phyloP scores from a whole-genome alignment of 2,797 vertebrate genomes.

The Peromyscus melanophrys region DNA sequence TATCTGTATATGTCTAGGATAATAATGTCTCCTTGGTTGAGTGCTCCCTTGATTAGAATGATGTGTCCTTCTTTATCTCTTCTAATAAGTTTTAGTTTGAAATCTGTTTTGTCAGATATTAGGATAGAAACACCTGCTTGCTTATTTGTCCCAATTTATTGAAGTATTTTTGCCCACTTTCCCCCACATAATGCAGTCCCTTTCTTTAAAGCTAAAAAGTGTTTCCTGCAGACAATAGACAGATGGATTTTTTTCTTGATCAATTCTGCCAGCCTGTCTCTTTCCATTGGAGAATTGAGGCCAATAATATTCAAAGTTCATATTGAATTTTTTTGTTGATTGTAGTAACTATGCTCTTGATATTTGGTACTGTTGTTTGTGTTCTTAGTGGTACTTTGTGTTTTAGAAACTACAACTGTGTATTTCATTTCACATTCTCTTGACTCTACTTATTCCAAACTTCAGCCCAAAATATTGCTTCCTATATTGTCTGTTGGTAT shows the following conservation, averaged over 20 bases:
- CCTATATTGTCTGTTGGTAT: neutral
- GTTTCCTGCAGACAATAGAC: neutral
- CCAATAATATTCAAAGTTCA: neutral
- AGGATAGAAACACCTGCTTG: neutral
- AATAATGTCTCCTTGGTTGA: neutral
- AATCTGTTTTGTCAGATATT: neutral
- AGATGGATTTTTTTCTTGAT: neutral
- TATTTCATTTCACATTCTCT: neutral
- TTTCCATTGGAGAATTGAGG: neutral
- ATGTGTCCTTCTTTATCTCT: neutral
- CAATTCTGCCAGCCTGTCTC: neutral
- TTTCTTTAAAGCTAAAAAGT: neutral
- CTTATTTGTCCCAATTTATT: neutral
- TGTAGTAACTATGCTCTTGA: neutral
- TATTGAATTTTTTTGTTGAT: neutral
- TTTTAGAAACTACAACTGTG: neutral
- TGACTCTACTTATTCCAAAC: neutral
- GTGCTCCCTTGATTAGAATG: neutral
- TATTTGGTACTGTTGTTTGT: neutral
- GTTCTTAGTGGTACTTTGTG: neutral
- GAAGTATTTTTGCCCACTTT: neutral
- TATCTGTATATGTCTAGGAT: neutral
- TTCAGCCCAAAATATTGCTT: neutral
- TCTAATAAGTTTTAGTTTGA: neutral
- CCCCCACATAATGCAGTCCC: neutral